These are phyloP conservation scores for Scaptomyza reducta DNA, from an alignment of 2,888 invertebrate species.

Conservation along the genomic window DNA sequence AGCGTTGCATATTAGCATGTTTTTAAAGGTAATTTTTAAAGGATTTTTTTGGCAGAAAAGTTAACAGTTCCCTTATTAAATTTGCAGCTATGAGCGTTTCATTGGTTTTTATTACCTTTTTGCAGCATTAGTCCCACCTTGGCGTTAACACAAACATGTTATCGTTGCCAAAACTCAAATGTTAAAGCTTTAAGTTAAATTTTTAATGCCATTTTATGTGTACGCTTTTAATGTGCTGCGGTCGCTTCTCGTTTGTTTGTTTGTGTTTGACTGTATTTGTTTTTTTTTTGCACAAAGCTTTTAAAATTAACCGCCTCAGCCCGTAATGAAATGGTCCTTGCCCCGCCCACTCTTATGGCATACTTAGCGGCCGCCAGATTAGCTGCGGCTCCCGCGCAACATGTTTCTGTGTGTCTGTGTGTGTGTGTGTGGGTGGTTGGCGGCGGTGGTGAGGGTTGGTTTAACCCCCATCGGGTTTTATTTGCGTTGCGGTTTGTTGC, in stretches of 20 bases:
- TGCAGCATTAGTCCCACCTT: background rate
- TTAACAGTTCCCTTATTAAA: background rate
- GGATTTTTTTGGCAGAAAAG: background rate
- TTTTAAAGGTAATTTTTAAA: background rate
- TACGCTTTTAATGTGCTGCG: slow-evolving; percentile 8
- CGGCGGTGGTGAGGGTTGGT: background rate
- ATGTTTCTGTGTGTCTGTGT: slow-evolving; percentile 26
- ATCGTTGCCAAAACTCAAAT: slow-evolving; percentile 28
- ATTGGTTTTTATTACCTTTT: background rate
- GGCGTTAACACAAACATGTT: slow-evolving; percentile 3
- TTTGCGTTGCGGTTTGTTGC: slow-evolving; percentile 49
- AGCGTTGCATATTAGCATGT: background rate
- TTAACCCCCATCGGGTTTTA: slow-evolving; percentile 15
- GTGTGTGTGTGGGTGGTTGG: too few relatives aligned
- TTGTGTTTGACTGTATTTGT: background rate
- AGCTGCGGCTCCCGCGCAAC: slow-evolving; percentile 49
- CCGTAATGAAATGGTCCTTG: slow-evolving; percentile 12
- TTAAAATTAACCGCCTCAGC: slow-evolving; percentile 46
- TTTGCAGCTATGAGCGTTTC: background rate
- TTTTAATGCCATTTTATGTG: slow-evolving; percentile 19
- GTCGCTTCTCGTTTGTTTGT: slow-evolving; percentile 2
- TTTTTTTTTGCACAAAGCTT: slow-evolving; percentile 18
- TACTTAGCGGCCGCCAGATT: slow-evolving; percentile 55
- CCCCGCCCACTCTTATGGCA: slow-evolving; percentile 34
- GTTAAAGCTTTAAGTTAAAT: slow-evolving; percentile 30